Evolutionary conservation across 2,113 vertebrate species (phyloP).

Genomic region (Eurystomus gularis): DNA sequence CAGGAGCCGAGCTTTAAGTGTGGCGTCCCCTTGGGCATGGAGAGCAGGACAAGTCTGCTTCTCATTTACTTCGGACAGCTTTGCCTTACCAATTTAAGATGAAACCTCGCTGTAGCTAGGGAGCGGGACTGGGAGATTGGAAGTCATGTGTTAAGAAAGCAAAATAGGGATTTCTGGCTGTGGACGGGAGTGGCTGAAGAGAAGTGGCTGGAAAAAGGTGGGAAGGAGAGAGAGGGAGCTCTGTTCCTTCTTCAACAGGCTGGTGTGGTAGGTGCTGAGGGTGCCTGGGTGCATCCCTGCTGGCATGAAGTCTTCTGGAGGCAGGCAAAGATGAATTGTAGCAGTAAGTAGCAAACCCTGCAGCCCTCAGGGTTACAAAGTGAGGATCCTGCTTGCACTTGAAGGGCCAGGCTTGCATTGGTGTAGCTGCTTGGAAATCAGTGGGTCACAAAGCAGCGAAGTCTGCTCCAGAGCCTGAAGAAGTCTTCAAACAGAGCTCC

Average conservation of each 20-base stretch:
- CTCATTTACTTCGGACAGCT: constrained; percentile 1
- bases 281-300: background rate
- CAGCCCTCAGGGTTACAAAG: background rate
- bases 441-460: background rate
- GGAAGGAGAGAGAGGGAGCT: background rate
- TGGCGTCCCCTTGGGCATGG: background rate
- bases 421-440: background rate
- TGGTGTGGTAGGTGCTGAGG: background rate
- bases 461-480: background rate
- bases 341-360: background rate
- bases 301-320: background rate
- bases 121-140: background rate
- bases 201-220: background rate
- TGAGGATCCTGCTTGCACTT: background rate
- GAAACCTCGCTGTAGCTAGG: background rate
- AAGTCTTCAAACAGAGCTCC: background rate
- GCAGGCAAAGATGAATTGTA: background rate
- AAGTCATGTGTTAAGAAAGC: background rate
- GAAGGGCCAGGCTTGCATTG: background rate
- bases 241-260: background rate
- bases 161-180: background rate
- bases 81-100: background rate
- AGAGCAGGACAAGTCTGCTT: constrained; percentile 15
- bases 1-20: background rate
- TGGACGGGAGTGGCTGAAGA: fast-evolving